Conservation (phyloP, 1,140 invertebrate species). For the Goniozus legneri region DNA sequence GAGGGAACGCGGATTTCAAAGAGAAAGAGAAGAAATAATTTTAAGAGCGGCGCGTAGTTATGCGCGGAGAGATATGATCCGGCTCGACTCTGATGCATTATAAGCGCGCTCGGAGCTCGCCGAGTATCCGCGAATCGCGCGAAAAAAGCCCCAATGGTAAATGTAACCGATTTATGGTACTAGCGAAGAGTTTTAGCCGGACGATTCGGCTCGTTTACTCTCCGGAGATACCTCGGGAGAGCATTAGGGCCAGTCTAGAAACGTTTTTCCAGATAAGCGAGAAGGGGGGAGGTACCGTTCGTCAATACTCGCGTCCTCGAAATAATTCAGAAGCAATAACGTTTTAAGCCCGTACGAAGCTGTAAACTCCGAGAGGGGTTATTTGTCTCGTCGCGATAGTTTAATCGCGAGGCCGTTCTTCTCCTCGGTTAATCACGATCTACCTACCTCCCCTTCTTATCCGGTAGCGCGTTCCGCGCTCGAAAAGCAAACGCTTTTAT, state of each 20-base stretch:
- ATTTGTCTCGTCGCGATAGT: not conserved
- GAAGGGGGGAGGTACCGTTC: not conserved
- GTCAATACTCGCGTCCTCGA: conserved; percentile 2
- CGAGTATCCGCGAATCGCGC: conserved; percentile 20
- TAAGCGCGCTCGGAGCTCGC: too few relatives aligned
- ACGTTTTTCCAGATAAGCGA: too few relatives aligned
- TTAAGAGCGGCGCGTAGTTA: conserved; percentile 28
- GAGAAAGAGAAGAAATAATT: too few relatives aligned
- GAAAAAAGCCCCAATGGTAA: conserved; percentile 31
- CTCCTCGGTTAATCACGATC: too few relatives aligned
- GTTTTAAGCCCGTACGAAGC: conserved; percentile 7
- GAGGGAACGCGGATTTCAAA: too few relatives aligned
- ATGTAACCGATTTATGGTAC: conserved; percentile 33
- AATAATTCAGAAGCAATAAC: conserved; percentile 5
- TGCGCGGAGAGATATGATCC: conserved; percentile 24
- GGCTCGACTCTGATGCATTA: conserved; percentile 24
- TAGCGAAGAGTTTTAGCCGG: conserved; percentile 33
- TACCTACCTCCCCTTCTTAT: too few relatives aligned
- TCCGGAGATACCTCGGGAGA: too few relatives aligned
- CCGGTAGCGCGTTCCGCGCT: conserved; percentile 1
- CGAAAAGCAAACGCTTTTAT: conserved; percentile 7
- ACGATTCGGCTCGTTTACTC: too few relatives aligned
- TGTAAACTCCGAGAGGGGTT: too few relatives aligned
- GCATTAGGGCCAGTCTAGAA: too few relatives aligned
- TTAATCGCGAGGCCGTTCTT: too few relatives aligned